Conservation (phyloP, 2,113 vertebrate species). For the Apaloderma vittatum region DNA sequence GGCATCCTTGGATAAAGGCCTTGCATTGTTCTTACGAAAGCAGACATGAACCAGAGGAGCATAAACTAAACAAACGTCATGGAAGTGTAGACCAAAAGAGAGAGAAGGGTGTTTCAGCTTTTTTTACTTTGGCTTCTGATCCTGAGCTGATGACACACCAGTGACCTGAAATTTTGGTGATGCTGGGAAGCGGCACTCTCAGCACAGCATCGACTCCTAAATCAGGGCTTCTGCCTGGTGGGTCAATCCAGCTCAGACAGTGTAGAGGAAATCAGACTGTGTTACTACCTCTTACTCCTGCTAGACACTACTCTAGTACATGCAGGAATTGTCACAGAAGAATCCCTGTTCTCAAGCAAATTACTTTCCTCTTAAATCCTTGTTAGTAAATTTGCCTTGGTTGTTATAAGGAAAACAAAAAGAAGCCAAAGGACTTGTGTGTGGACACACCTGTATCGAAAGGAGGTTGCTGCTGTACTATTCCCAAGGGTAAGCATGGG, state of each 20-base stretch:
- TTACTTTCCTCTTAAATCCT: neutral
- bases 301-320: neutral
- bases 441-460: neutral
- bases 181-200: neutral
- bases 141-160: neutral
- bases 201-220: neutral
- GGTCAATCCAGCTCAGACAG: neutral
- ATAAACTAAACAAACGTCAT: neutral
- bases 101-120: neutral
- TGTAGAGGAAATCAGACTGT: neutral
- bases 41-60: neutral
- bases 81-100: neutral
- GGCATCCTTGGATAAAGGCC: neutral
- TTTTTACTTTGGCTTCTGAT: neutral
- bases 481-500: neutral
- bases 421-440: neutral
- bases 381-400: neutral
- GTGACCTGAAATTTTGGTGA: neutral
- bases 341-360: neutral
- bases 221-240: accelerated
- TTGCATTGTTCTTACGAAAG: neutral
- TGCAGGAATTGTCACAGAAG: neutral
- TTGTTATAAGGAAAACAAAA: neutral
- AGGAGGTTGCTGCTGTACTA: neutral
- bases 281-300: neutral